Conservation (phyloP, 2,113 vertebrate genomes). For the Leptocoma aspasia region DNA sequence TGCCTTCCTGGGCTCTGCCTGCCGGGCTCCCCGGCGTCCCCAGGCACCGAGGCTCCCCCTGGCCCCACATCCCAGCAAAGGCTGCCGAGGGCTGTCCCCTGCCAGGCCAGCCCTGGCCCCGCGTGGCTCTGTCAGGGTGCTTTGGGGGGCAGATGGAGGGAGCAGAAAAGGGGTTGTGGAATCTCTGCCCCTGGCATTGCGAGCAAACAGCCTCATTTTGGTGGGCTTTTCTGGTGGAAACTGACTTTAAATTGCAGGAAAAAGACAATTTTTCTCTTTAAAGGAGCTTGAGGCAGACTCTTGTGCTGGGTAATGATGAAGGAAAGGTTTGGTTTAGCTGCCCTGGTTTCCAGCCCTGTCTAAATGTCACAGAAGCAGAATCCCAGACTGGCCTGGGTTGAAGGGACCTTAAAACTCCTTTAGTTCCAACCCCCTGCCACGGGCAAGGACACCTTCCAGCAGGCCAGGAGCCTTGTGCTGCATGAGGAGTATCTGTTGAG, state of each 20-base stretch:
- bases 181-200: not conserved
- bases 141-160: not conserved
- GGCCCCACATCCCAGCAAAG: not conserved
- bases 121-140: not conserved
- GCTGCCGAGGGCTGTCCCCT: rapidly evolving
- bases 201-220: not conserved
- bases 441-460: not conserved
- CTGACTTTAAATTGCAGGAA: not conserved
- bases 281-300: not conserved
- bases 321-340: not conserved
- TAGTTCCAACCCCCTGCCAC: not conserved
- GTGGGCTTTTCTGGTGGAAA: too few relatives aligned
- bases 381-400: not conserved
- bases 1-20: not conserved
- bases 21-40: rapidly evolving
- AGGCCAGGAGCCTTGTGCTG: not conserved
- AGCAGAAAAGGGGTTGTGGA: rapidly evolving
- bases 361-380: not conserved
- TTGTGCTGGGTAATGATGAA: not conserved
- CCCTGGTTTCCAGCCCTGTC: not conserved
- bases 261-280: not conserved
- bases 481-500: not conserved
- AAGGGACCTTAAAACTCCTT: not conserved
- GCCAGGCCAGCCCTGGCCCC: not conserved
- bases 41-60: not conserved